phyloP scores from a whole-genome alignment of 2,797 vertebrate species.

The Sebastes melanostomus region DNA sequence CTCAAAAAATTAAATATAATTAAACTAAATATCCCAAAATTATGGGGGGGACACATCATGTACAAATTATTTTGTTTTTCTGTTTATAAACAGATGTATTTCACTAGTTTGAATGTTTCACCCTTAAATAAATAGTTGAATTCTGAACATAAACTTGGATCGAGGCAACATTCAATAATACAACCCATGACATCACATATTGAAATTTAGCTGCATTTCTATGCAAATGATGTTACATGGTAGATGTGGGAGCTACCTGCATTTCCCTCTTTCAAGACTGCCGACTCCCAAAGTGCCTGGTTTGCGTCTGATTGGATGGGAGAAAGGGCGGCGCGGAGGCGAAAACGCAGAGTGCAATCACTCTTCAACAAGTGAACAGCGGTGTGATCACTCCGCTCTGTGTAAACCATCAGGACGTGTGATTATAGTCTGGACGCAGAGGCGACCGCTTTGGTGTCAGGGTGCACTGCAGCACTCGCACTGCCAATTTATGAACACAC shows the following conservation, averaged over 20 bases:
- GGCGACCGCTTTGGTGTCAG: constrained; percentile 24
- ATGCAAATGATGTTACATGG: neutral
- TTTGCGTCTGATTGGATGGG: constrained; percentile 1
- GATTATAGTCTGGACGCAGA: constrained; percentile 43
- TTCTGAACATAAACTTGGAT: neutral
- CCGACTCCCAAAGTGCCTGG: neutral
- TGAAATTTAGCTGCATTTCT: constrained; percentile 8
- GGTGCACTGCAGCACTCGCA: constrained; percentile 30
- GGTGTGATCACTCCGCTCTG: constrained; percentile 25
- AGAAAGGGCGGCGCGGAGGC: neutral
- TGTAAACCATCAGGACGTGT: constrained; percentile 48
- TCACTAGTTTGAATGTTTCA: no score
- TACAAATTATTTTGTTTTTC: neutral
- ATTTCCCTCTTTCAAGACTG: neutral
- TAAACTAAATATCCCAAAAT: neutral
- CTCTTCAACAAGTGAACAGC: constrained; percentile 35
- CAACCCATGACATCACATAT: neutral
- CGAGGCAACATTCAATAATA: neutral
- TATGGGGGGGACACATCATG: neutral
- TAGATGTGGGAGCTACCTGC: neutral
- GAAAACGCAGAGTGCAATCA: constrained; percentile 19
- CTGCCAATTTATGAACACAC: constrained; percentile 57
- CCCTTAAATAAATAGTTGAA: neutral
- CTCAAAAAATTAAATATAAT: neutral
- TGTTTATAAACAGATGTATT: neutral